Evolutionary conservation across 2,113 vertebrate species (phyloP), one percentile per base, ranked within the genome.

Genomic region (Planiliza haematocheilus): DNA sequence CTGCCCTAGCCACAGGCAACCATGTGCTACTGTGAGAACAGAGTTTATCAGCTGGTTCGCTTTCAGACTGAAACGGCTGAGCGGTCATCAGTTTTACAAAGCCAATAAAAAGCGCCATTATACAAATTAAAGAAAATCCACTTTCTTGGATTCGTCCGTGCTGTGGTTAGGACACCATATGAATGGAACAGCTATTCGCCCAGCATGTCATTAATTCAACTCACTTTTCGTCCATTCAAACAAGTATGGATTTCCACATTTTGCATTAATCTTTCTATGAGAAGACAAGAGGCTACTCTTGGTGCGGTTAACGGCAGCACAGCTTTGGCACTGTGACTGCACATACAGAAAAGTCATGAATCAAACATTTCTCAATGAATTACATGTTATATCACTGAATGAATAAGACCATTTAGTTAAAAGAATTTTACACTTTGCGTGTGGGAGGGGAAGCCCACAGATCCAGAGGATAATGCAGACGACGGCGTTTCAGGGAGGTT

Each of bases 361-460:
- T 91, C 62, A 85, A 86, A 79, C 72, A 79, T 87, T 62, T 73
- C 56, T 62, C 42, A 30, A 39, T 77, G 73, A 81, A 74, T 77
- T 62, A 17, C 70, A 67, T 57, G n/a, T 72, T 38, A 73, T 69
- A 24, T 67, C 36, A 13, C 60, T 48, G 65, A 24, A 74, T 87
- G 80, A 88, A 89, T 85, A 39, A 83, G 74, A 43, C 53, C 61
- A 68, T 85, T 91, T 78, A 84, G 3, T 50, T 16, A 16, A 30
- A 71, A 39, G 71, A 53, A 34, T 46, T 69, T 74, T 49, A 39
- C 57, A 36, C 45, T 34, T 56, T 41, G 57, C 49, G 45, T 17
- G 82, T 83, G 70, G 84, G 88, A 77, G 41, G 65, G 37, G 42
- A 71, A 63, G 43, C 57, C 72, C 72, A 70, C 59, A 14, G 1